Evolutionary conservation across 2,797 vertebrate species (phyloP).

Genomic region (Rachycentron canadum): DNA sequence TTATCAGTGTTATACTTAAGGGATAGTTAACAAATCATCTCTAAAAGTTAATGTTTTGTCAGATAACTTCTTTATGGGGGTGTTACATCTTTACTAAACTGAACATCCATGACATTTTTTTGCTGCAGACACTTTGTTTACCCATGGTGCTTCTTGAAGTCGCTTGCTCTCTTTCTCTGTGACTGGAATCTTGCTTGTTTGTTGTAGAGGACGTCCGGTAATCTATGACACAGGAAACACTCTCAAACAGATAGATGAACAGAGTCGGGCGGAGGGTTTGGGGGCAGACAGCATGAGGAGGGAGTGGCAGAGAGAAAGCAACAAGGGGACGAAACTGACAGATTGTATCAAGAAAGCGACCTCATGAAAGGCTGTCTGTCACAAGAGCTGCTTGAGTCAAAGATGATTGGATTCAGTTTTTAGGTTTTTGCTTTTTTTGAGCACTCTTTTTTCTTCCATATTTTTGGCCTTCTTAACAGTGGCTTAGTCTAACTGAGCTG

Average conservation of each 20-base stretch:
- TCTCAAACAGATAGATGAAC: slow-evolving; percentile 65
- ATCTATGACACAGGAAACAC: slow-evolving; percentile 80
- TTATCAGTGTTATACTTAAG: background rate
- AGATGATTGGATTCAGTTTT: slow-evolving; percentile 17
- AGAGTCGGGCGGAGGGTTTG: slow-evolving; percentile 8
- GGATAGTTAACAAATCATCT: background rate
- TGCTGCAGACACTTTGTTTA: background rate
- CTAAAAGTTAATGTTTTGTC: no score
- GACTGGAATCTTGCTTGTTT: slow-evolving; percentile 71
- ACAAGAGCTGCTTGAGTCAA: slow-evolving; percentile 6
- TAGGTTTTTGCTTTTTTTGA: no score
- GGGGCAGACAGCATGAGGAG: slow-evolving; percentile 35
- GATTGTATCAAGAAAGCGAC: slow-evolving; percentile 46
- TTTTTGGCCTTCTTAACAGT: background rate
- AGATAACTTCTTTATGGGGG: background rate
- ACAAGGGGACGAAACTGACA: slow-evolving; percentile 43
- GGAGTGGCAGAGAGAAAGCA: slow-evolving; percentile 52
- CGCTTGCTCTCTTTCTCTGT: slow-evolving; percentile 53
- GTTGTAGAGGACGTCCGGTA: slow-evolving; percentile 80
- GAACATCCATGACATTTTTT: background rate
- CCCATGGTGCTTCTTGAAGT: slow-evolving; percentile 13
- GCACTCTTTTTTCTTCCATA: background rate
- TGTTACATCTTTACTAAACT: background rate
- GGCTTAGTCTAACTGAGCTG: background rate
- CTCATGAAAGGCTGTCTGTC: slow-evolving; percentile 31